These are phyloP conservation scores for Eulimnadia texana DNA, from an alignment of 1,140 invertebrate genomes.

Conservation along the genomic window DNA sequence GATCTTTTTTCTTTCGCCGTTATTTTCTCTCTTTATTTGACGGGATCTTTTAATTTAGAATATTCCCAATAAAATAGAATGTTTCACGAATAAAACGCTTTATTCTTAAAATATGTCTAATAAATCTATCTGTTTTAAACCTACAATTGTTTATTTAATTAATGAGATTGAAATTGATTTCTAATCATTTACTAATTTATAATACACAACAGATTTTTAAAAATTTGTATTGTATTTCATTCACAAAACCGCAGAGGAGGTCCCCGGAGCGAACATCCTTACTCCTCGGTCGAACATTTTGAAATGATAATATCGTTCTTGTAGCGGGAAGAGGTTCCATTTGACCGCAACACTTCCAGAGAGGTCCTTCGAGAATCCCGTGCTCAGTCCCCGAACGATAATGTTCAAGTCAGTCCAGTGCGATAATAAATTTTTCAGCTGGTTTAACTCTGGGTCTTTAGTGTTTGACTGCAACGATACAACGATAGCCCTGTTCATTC, in stretches of 20 bases:
- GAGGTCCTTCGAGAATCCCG: constrained; percentile 11
- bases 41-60: no score
- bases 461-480: background rate
- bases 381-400: constrained; percentile 5
- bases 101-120: no score
- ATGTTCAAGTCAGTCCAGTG: constrained; percentile 8
- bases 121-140: no score
- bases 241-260: constrained; percentile 10
- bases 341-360: constrained; percentile 3
- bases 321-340: background rate
- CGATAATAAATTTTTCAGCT: background rate
- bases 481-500: background rate
- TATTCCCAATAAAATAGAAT: no score
- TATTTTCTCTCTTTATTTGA: no score
- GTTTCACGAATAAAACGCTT: no score
- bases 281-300: constrained; percentile 12
- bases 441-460: background rate
- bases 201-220: no score
- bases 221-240: no score
- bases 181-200: no score
- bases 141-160: no score
- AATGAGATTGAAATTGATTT: no score
- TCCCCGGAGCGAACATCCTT: constrained; percentile 12
- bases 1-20: no score
- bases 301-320: constrained; percentile 8